Percentiles rank a stretch among this genome's conserved stretches.
phyloP scores from a whole-genome alignment of 2,888 invertebrate species.

The Metopia argyrocephala region DNA sequence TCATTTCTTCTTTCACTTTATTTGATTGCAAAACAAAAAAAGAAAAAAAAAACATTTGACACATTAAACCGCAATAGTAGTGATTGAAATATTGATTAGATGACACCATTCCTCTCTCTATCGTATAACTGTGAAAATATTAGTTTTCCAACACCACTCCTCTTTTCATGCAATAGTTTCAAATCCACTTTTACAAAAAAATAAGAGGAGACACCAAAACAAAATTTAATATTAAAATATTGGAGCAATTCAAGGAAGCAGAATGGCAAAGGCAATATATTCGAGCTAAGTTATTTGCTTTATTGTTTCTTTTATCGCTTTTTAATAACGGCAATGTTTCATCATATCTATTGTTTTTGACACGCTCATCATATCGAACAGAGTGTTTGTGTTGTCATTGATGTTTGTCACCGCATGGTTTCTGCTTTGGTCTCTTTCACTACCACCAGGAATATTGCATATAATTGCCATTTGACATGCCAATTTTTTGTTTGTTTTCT shows the following conservation, averaged over 20 bases:
- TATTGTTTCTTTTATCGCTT: slow-evolving; percentile 61
- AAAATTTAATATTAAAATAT: slow-evolving; percentile 13
- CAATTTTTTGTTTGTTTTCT: slow-evolving; percentile 29
- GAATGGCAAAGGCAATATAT: slow-evolving; percentile 3
- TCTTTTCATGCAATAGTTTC: slow-evolving; percentile 10
- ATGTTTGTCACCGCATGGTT: background rate
- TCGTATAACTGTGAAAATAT: background rate
- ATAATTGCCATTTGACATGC: slow-evolving; percentile 58
- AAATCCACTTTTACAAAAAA: background rate
- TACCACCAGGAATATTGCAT: slow-evolving; percentile 11
- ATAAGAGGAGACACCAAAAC: background rate
- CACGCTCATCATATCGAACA: slow-evolving; percentile 49
- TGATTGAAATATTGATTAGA: slow-evolving; percentile 61
- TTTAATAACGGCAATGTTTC: slow-evolving; percentile 62
- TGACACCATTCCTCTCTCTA: slow-evolving; percentile 29
- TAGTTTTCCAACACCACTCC: slow-evolving; percentile 40
- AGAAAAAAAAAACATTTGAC: slow-evolving; percentile 35
- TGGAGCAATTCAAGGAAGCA: slow-evolving; percentile 21
- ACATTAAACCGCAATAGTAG: slow-evolving; percentile 50
- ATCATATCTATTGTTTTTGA: slow-evolving; percentile 57
- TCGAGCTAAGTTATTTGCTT: slow-evolving; percentile 57
- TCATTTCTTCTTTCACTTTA: slow-evolving; percentile 9
- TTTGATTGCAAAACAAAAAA: slow-evolving; percentile 25
- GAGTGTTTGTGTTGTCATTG: slow-evolving; percentile 12
- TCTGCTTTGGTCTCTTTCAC: background rate